Evolutionary conservation across 2,888 invertebrate genomes (phyloP), one percentile per base, ranked within the genome.

Genomic region (Acronicta psi): DNA sequence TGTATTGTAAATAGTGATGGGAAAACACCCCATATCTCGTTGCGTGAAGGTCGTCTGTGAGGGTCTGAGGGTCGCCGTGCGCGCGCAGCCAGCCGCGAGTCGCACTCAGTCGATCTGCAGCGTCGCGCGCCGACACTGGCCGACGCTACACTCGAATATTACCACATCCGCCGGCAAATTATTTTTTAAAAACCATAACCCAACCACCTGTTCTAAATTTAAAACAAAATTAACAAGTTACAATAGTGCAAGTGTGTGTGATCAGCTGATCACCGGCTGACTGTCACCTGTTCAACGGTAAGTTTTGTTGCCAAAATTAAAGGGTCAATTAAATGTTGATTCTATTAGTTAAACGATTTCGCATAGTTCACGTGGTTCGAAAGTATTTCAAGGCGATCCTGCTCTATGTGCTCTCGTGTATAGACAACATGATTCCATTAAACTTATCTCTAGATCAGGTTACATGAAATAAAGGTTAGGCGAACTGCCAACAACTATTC

Each of bases 341-440:
- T 85, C 69, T 83, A 81, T 86, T 88, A 83, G 79, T 87, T 84
- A 88, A 90, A 91, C 88, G 87, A 88, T 91, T 92, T 90, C 89
- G 88, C 89, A 87, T 91, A 89, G 87, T 89, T 87, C 87, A 88
- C 87, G 85, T 87, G 86, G 87, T 89, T 92, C 80, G 93, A 94
- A 94, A 94, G 94, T 93, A 92, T 94, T 94, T 90, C 94, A 94
- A 94, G 94, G 94, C 87, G 86, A 92, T 90, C 92, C 72, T 90
- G 91, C 84, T 84, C 86, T 85, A 77, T 77, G 80, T 81, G 79
- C 77, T 82, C 76, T 85, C 79, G 73, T 76, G 81, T 80, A 34
- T 79, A 80, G 59, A 66, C 58, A 63, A 57, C 67, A 66, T 66
- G 53, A 76, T 82, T 81, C 75, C 70, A 73, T 74, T 68, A 75